Conservation (phyloP, 2,888 invertebrate genomes). For the Camptogramma bilineatum region DNA sequence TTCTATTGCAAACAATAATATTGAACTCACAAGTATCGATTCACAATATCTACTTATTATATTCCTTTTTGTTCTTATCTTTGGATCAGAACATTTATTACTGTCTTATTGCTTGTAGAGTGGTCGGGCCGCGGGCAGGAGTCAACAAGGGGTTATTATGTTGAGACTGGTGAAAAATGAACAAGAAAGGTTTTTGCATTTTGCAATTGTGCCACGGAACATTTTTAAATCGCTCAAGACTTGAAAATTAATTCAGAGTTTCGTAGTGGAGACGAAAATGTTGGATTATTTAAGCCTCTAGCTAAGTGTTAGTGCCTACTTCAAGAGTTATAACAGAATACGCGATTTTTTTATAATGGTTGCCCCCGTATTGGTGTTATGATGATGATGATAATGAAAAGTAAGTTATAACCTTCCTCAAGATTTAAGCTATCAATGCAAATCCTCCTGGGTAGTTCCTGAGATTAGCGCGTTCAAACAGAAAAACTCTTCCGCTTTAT, state of each 20-base stretch:
- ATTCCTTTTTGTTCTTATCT: constrained; percentile 77
- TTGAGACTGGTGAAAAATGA: constrained; percentile 80
- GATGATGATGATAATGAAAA: no score
- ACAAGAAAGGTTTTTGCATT: constrained; percentile 73
- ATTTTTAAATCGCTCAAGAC: constrained; percentile 53
- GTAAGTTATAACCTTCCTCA: no score
- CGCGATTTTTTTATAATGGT: neutral
- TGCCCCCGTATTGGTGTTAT: no score
- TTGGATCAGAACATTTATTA: constrained; percentile 83
- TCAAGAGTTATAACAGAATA: neutral
- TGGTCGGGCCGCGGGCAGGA: constrained; percentile 74
- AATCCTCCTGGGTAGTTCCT: no score
- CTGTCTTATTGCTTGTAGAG: constrained; percentile 82
- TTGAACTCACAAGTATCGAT: constrained; percentile 73
- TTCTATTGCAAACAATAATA: constrained; percentile 68
- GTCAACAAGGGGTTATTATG: constrained; percentile 84
- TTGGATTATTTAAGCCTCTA: constrained; percentile 28
- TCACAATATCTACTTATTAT: constrained; percentile 81
- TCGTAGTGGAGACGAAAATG: constrained; percentile 33
- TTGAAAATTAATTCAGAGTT: constrained; percentile 49
- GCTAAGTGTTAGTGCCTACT: neutral
- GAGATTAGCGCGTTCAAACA: no score
- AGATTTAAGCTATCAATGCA: no score
- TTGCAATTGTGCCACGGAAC: constrained; percentile 60
- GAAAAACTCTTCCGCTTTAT: no score